A percentile compares a stretch with the other conserved stretches of the same genome.
Conservation (phyloP, 2,113 vertebrate species). For the Raja brachyura region DNA sequence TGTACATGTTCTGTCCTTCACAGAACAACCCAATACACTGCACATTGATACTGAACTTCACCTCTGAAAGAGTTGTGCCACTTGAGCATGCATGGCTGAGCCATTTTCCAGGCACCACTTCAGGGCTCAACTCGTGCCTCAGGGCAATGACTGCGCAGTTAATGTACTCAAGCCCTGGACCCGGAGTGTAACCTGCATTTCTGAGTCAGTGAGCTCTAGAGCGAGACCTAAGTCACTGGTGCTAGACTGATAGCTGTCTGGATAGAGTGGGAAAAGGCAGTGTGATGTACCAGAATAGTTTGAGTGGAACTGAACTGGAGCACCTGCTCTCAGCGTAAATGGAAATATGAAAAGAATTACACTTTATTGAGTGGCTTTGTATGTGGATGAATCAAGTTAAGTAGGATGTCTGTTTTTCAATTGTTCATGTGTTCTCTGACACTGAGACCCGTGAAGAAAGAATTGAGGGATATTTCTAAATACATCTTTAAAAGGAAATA, state of each 20-base stretch:
- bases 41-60: too few relatives aligned
- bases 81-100: too few relatives aligned
- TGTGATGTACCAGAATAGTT: background rate
- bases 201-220: background rate
- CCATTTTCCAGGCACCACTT: background rate
- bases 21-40: too few relatives aligned
- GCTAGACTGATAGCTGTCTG: background rate
- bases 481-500: background rate
- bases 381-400: background rate
- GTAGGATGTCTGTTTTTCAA: too few relatives aligned
- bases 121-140: background rate
- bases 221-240: background rate
- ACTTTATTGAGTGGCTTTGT: background rate
- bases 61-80: too few relatives aligned
- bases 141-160: background rate
- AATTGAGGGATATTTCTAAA: background rate
- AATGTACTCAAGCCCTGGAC: background rate
- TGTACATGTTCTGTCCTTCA: too few relatives aligned
- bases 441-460: background rate
- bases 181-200: too few relatives aligned
- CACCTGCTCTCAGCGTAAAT: background rate
- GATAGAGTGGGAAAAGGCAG: background rate
- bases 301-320: background rate
- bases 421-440: background rate
- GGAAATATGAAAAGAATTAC: background rate